These are phyloP conservation scores for Dendrophyllia cribrosa DNA, from an alignment of 64 coral and sea anemone genomes.

Conservation along the genomic window DNA sequence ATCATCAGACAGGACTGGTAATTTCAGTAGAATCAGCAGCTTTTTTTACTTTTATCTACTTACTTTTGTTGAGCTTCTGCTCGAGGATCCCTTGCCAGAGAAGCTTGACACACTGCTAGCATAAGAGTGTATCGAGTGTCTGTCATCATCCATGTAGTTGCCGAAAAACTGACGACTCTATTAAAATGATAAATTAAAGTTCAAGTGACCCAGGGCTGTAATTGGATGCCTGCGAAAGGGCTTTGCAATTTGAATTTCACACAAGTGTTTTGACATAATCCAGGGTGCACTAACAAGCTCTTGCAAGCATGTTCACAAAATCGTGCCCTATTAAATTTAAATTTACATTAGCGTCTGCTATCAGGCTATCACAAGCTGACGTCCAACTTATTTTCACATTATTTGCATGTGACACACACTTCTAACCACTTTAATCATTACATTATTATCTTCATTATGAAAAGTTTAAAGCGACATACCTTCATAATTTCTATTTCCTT, in stretches of 20 bases:
- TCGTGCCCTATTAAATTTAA: too few relatives aligned
- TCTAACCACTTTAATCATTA: too few relatives aligned
- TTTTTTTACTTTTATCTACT: background rate
- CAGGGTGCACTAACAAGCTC: too few relatives aligned
- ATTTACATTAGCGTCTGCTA: too few relatives aligned
- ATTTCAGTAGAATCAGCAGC: background rate
- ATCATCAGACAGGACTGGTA: too few relatives aligned
- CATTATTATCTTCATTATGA: too few relatives aligned
- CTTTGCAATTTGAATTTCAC: too few relatives aligned
- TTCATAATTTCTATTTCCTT: conserved; percentile 88
- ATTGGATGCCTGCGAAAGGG: background rate
- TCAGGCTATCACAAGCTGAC: too few relatives aligned
- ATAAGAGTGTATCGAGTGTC: conserved; percentile 80
- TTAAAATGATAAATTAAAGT: background rate
- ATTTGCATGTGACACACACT: too few relatives aligned
- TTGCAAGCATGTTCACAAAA: too few relatives aligned
- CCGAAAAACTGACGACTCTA: conserved; percentile 60
- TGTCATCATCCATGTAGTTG: conserved; percentile 47
- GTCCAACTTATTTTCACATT: too few relatives aligned
- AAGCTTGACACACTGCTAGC: conserved; percentile 84
- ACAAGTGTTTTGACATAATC: too few relatives aligned
- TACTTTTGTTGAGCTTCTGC: conserved; percentile 86
- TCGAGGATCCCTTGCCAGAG: conserved; percentile 86
- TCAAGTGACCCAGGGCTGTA: background rate
- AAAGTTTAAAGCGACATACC: conserved; percentile 41